phyloP scores from a whole-genome alignment of 1,140 invertebrate genomes.

The Euwallacea fornicatus region DNA sequence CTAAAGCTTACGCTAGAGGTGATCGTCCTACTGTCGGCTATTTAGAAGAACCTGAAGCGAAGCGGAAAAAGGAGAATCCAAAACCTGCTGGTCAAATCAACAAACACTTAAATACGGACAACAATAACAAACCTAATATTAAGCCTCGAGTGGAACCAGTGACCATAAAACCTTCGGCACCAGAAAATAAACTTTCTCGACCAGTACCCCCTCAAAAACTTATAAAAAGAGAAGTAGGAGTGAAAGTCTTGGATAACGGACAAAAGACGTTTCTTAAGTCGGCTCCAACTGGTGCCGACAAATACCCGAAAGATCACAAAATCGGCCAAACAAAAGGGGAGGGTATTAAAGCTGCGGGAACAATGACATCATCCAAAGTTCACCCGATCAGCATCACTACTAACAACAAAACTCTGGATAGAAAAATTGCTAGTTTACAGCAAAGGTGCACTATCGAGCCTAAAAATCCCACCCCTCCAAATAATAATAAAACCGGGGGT shows the following conservation, averaged over 20 bases:
- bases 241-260: slow-evolving; percentile 27
- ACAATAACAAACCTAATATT: slow-evolving; percentile 25
- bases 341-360: slow-evolving; percentile 30
- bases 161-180: slow-evolving; percentile 21
- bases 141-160: slow-evolving; percentile 27
- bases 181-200: not conserved
- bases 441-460: slow-evolving; percentile 45
- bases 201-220: not conserved
- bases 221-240: slow-evolving; percentile 42
- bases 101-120: slow-evolving; percentile 19
- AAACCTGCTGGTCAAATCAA: slow-evolving; percentile 8
- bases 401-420: slow-evolving; percentile 42
- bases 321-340: slow-evolving; percentile 40
- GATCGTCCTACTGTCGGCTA: not conserved
- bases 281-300: slow-evolving; percentile 47
- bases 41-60: slow-evolving; percentile 2
- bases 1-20: slow-evolving; percentile 34
- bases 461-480: slow-evolving; percentile 23
- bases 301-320: slow-evolving; percentile 41
- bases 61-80: slow-evolving; percentile 22
- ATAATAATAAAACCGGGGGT: slow-evolving; percentile 35
- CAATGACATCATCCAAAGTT: slow-evolving; percentile 32
- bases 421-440: slow-evolving; percentile 47
- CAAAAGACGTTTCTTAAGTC: slow-evolving; percentile 49
- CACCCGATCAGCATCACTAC: slow-evolving; percentile 36